A percentile compares a stretch with the other conserved stretches of the same genome.
Conservation (phyloP, 2,113 vertebrate species). For the Dissostichus mawsoni region DNA sequence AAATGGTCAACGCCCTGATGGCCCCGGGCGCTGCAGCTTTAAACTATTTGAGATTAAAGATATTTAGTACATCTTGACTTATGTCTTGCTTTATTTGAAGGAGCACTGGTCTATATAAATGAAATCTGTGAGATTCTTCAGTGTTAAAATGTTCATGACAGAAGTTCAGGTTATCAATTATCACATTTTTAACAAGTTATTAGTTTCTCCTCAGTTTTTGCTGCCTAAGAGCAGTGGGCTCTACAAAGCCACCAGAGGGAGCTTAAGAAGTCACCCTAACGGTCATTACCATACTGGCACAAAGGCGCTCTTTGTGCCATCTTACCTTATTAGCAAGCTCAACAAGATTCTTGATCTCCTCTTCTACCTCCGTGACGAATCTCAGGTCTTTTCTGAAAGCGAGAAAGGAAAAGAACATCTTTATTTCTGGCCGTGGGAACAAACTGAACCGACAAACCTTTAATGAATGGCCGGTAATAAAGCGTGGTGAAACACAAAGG, state of each 20-base stretch:
- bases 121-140: no score
- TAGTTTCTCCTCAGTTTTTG: not conserved
- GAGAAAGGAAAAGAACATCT: not conserved
- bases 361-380: slow-evolving; percentile 94
- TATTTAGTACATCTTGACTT: no score
- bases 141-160: not conserved
- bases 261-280: not conserved
- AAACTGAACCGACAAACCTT: not conserved
- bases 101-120: no score
- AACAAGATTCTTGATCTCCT: slow-evolving; percentile 93
- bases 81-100: no score
- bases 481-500: not conserved
- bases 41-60: no score
- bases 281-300: not conserved
- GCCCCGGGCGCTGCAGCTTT: no score
- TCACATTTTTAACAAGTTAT: not conserved
- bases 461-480: not conserved
- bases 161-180: not conserved
- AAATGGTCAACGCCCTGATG: no score
- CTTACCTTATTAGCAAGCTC: slow-evolving; percentile 94
- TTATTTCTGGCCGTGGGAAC: not conserved
- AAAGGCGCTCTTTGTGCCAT: not conserved
- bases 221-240: not conserved
- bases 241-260: slow-evolving; percentile 41
- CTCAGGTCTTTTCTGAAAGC: slow-evolving; percentile 94